Evolutionary conservation across 2,888 invertebrate species (phyloP), one percentile per base, ranked within the genome.

Genomic region (Eumacrocentrus americanus): DNA sequence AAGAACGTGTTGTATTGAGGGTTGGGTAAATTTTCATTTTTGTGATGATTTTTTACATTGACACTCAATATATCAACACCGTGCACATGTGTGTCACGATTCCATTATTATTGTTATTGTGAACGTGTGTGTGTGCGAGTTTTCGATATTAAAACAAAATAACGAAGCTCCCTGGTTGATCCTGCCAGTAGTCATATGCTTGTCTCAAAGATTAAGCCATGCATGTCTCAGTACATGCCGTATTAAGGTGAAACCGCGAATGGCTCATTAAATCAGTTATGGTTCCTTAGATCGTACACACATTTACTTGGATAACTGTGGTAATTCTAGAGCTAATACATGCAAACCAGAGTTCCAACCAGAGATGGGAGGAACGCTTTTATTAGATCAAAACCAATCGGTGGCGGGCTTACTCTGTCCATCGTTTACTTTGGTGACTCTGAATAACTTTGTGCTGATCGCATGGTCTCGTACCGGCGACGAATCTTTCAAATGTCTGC

Each of bases 241-340:
- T 44, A 61, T 61, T 61, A 58, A 57, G 61, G 61, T 56, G 56
- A 56, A 83, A 84, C 83, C 81, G 83, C 84, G 83, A 84, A 85
- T 83, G 84, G 84, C 84, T 85, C 84, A 84, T 83, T 84, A 84
- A 82, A 85, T 84, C 84, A 84, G 84, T 84, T 83, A 82, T 83
- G 81, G 82, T 84, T 84, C 81, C 79, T 57, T 61, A 60, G 60
- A 60, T 60, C 42, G 60, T 58, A 61, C 61, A 37, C 58, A 61
- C 61, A 61, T 61, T 61, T 61, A 83, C 82, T 82, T 83, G 84
- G 84, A 84, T 84, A 84, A 84, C 84, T 84, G 85, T 85, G 84
- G 85, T 83, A 86, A 86, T 86, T 86, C 84, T 85, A 85, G 84
- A 86, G 86, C 85, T 87, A 86, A 86, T 86, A 86, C 85, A 85